Base-by-base conservation (phyloP, 2,888 invertebrate species). In the Steinernema carpocapsae region DNA sequence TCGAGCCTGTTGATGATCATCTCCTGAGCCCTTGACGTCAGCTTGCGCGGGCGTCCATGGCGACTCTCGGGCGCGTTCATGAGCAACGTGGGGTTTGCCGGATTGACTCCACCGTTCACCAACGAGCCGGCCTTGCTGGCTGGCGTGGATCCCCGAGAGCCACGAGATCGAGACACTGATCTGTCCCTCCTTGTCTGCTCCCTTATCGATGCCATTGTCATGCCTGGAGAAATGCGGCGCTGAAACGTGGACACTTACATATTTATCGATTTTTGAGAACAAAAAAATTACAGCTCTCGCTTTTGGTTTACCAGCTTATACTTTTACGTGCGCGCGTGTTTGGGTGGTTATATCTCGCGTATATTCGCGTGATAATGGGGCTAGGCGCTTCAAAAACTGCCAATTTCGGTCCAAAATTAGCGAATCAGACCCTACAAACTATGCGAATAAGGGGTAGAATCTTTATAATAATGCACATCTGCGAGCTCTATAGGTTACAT, bases 1-100 rank as follows among this genome's bases (percentile, higher is more conserved):
- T 59, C 71, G 76, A 26, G 45, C 82, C 74, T 82, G 26, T 56
- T 56, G 3, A 56, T 82, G 76, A 86, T 81, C 86, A 86, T 86
- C 75, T 86, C 86, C 71, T 84, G 82, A 0, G 86, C 86, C 6
- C 83, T 77, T 19, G 79, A 79, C 2, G 86, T 86, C 75, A 86
- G 71, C 85, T 85, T 86, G 75, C 85, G 77, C 52, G 82, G 84
- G 19, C 86, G 72, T 71, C 86, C 86, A 72, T 86, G 84, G 59
- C 84, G 75, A 74, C 84, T 84, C 59, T 83, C 85, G 29, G 56
- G 26, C 24, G 56, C 56, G 26, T 56, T 56, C 56, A 56, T 56
- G 22, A 56, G 56, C 56, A 56, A 17, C 22, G 56, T 7, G 6
- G 56, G 26, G 4, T 22, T 26, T 19, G 56, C 26, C 26, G 56